Base-by-base conservation (phyloP, 2,113 vertebrate species). In the Tachycineta bicolor region DNA sequence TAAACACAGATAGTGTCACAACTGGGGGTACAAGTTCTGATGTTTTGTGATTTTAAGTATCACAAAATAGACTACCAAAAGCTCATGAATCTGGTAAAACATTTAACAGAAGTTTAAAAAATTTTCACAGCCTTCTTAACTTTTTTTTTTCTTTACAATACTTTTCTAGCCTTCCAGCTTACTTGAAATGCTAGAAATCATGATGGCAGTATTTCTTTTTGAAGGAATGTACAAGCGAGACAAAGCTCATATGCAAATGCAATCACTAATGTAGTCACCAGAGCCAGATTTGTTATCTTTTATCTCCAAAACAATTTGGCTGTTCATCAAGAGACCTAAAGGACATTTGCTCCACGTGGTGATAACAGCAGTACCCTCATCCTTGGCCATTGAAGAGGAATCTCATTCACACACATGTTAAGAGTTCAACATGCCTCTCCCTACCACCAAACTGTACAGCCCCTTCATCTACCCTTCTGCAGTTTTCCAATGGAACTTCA, bases 1-100 rank as follows among this genome's bases (percentile, higher is more conserved):
- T 58, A 29, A 77, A 95, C 62, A 94, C 15, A 88, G 24, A 50
- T 16, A 69, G 68, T 3, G n/a, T 73, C 77, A 93, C 31, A 80
- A 92, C 90, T 17, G 12, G 14, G 31, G 14, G 31, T n/a, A 24
- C 3, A 19, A 56, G 28, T 78, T 87, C 20, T 60, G 73, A 75
- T 24, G 37, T 9, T 41, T 69, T 33, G 11, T 22, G 25, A 73
- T 76, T 89, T 82, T 24, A 73, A 62, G 19, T 26, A n/a, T 28
- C 16, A 29, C 37, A 49, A 19, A 85, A 56, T 13, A 73, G 43
- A 71, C 31, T 31, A 49, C 25, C 28, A 90, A 92, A 93, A 19
- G 34, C 9, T 75, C 5, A 7, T 13, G 4, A 44, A 86, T 82
- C 58, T 84, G 33, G 37, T 47, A 67, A 67, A 77, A 87, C 8